Percentiles rank a stretch among this genome's conserved stretches.
Conservation (phyloP, 64 coral and sea anemone species). For the Actinia tenebrosa region DNA sequence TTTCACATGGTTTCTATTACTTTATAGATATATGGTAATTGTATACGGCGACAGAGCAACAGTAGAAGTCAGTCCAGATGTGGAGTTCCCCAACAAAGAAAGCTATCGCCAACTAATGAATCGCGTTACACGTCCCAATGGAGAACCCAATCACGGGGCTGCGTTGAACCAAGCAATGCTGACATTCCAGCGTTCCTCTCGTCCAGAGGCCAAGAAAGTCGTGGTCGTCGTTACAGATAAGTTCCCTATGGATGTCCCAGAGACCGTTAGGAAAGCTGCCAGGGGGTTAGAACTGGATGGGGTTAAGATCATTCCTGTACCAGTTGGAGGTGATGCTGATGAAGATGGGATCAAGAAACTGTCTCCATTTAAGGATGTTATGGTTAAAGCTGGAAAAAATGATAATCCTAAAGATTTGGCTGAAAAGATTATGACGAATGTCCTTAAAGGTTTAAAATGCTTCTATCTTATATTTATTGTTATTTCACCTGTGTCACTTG, state of each 20-base stretch:
- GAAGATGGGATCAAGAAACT: slow-evolving; percentile 31
- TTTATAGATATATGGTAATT: slow-evolving; percentile 58
- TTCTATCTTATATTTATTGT: neutral
- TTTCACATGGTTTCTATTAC: neutral
- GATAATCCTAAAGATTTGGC: slow-evolving; percentile 56
- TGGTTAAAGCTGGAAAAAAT: slow-evolving; percentile 37
- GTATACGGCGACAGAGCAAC: slow-evolving; percentile 48
- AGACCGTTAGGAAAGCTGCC: slow-evolving; percentile 33
- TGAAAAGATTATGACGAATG: slow-evolving; percentile 42
- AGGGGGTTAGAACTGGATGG: slow-evolving; percentile 53
- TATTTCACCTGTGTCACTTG: too few relatives aligned
- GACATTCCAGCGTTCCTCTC: slow-evolving; percentile 51
- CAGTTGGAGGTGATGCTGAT: slow-evolving; percentile 63
- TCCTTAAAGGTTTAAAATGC: slow-evolving; percentile 45
- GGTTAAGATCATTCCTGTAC: slow-evolving; percentile 63
- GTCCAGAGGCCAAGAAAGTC: slow-evolving; percentile 66
- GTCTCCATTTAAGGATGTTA: slow-evolving; percentile 69
- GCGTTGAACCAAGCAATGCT: slow-evolving; percentile 45
- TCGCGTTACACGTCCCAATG: slow-evolving; percentile 15
- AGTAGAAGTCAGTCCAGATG: slow-evolving; percentile 45
- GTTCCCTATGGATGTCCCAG: slow-evolving; percentile 35
- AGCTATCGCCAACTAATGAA: slow-evolving; percentile 19
- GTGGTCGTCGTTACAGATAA: slow-evolving; percentile 77
- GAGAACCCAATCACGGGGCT: slow-evolving; percentile 39
- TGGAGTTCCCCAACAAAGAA: slow-evolving; percentile 29